Evolutionary conservation across 35 echinoderm and acorn worm species (phyloP).

Genomic region (Holothuria glaberrima): DNA sequence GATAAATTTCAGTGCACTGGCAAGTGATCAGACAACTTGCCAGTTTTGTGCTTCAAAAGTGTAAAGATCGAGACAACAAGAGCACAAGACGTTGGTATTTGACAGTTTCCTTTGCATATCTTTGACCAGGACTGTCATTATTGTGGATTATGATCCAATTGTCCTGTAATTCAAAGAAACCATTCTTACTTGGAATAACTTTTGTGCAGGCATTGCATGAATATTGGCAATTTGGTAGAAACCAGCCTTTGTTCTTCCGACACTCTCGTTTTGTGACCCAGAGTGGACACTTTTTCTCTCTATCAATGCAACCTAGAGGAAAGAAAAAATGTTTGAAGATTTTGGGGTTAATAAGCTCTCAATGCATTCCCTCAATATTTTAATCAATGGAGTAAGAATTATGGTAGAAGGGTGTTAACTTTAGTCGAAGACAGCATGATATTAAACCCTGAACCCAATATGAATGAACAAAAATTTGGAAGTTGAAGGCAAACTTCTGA

Average conservation of each 20-base stretch:
- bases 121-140: neutral
- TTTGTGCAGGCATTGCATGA: slow-evolving; percentile 52
- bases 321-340: neutral
- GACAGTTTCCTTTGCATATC: neutral
- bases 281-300: slow-evolving; percentile 42
- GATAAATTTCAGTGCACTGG: too few relatives aligned
- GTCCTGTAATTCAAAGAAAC: neutral
- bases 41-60: too few relatives aligned
- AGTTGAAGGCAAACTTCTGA: too few relatives aligned
- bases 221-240: slow-evolving; percentile 48
- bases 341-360: too few relatives aligned
- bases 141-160: neutral
- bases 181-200: slow-evolving; percentile 37
- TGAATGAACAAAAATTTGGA: too few relatives aligned
- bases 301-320: slow-evolving; percentile 43
- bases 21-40: too few relatives aligned
- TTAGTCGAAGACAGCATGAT: too few relatives aligned
- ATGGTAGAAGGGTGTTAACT: too few relatives aligned
- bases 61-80: too few relatives aligned
- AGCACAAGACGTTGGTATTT: neutral
- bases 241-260: slow-evolving; percentile 46
- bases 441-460: too few relatives aligned
- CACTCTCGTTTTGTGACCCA: slow-evolving; percentile 56
- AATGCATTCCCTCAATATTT: too few relatives aligned
- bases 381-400: too few relatives aligned